These are phyloP conservation scores for Pterocles gutturalis DNA, from an alignment of 2,113 vertebrate genomes.

Conservation along the genomic window DNA sequence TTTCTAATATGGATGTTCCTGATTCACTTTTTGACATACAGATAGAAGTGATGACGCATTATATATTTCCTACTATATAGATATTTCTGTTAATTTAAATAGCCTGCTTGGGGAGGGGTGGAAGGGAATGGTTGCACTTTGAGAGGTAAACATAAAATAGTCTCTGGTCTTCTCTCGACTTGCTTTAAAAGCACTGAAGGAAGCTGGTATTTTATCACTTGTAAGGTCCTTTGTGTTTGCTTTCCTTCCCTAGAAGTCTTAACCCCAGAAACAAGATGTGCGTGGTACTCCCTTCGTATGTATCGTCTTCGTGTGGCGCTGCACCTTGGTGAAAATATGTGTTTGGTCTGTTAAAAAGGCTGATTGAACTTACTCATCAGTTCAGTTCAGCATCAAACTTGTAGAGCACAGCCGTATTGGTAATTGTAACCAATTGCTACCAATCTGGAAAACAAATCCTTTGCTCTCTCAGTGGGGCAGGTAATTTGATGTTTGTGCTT, in stretches of 20 bases:
- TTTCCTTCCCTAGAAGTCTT: not conserved
- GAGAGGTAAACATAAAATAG: not conserved
- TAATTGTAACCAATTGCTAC: not conserved
- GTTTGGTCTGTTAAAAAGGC: not conserved
- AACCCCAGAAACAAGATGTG: not conserved
- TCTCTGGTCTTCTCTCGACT: not conserved
- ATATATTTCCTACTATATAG: not conserved
- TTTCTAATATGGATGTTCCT: not conserved
- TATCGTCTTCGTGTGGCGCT: not conserved
- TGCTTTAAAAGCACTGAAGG: not conserved
- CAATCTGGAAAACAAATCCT: not conserved
- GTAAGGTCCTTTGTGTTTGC: not conserved
- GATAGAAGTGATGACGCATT: not conserved
- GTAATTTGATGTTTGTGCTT: not conserved
- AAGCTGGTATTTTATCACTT: not conserved
- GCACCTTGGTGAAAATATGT: not conserved
- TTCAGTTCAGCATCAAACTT: not conserved
- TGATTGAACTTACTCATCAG: not conserved
- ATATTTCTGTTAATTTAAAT: not conserved
- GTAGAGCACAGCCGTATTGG: not conserved
- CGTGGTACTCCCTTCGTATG: not conserved
- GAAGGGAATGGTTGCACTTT: not conserved
- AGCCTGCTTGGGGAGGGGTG: not conserved
- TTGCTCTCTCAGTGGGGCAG: not conserved
- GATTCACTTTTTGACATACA: not conserved